Evolutionary conservation across 2,113 vertebrate genomes (phyloP), one percentile per base, ranked within the genome.

Genomic region (Mustela lutreola): DNA sequence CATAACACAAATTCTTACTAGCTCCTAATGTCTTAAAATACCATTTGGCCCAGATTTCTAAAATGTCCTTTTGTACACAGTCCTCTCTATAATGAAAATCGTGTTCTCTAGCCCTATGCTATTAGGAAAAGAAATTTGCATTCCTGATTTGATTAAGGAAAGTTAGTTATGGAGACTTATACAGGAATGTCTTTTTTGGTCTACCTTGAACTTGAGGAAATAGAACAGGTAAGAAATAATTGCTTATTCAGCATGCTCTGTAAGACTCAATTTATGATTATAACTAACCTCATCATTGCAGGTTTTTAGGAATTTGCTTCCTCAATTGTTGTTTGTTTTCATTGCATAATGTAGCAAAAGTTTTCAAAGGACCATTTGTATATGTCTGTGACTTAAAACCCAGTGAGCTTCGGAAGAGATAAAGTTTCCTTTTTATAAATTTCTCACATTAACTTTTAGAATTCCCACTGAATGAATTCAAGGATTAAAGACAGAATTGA

Each of bases 111-210:
- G 39, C 94, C 96, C 78, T 89, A 6, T 88, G 58, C 21, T 97
- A 95, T 94, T 97, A 97, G 96, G 89, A 92, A 95, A 94, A 79
- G 62, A 73, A 97, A 91, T 76, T 92, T 95, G 75, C 63, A 15
- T 97, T 97, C 83, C 71, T 97, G 97, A 98, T 97, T 97, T 94
- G 89, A 86, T 86, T 96, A 96, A 97, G 65, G 48, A 91, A 97
- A 97, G 88, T 94, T 8, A 15, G 67, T 62, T 42, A 60, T 82
- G 67, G 45, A 93, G 22, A 80, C 36, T 94, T 94, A 53, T 53
- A 95, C 42, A 80, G 80, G n/a, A 94, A 90, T 84, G 39, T 79
- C 82, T 96, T 63, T 96, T 63, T 96, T 96, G 75, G 79, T 48
- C 16, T 94, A 16, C 70, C 80, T 97, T 79, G 96, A 98, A 63